Evolutionary conservation across 2,797 vertebrate species (phyloP).

Genomic region (Poecilia gillii): DNA sequence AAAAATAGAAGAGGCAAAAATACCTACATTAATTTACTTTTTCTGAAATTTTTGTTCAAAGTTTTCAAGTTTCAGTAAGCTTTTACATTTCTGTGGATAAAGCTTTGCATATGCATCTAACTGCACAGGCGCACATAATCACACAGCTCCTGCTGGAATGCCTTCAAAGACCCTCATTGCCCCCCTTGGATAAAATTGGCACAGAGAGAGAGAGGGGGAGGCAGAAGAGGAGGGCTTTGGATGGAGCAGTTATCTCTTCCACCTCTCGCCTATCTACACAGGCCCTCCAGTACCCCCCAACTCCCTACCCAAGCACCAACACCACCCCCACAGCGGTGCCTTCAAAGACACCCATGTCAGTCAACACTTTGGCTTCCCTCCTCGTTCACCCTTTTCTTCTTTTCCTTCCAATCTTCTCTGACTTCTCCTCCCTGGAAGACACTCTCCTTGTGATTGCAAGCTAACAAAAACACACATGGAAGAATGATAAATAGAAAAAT

Average conservation of each 20-base stretch:
- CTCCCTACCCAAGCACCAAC: slow-evolving; percentile 16
- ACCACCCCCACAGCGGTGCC: slow-evolving; percentile 47
- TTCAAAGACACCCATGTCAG: slow-evolving; percentile 72
- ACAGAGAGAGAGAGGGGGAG: slow-evolving; percentile 37
- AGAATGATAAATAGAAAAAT: slow-evolving; percentile 31
- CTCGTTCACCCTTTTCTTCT: slow-evolving; percentile 24
- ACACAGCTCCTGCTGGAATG: slow-evolving; percentile 60
- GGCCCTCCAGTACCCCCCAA: slow-evolving; percentile 26
- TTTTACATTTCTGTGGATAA: slow-evolving; percentile 17
- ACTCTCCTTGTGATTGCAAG: slow-evolving; percentile 25
- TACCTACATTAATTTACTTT: slow-evolving; percentile 45
- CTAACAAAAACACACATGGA: slow-evolving; percentile 44
- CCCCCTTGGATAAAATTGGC: slow-evolving; percentile 55
- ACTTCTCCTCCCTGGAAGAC: slow-evolving; percentile 32
- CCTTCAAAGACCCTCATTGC: slow-evolving; percentile 71
- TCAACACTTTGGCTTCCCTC: slow-evolving; percentile 38
- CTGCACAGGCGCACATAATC: slow-evolving; percentile 35
- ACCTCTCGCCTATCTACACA: slow-evolving; percentile 48
- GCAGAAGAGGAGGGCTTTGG: slow-evolving; percentile 40
- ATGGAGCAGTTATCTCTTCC: slow-evolving; percentile 61
- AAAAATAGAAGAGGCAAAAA: background rate
- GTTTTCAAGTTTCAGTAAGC: slow-evolving; percentile 10
- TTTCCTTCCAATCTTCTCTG: slow-evolving; percentile 44
- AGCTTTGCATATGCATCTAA: slow-evolving; percentile 22
- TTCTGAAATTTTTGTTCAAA: slow-evolving; percentile 10